Conservation (phyloP, 2,888 invertebrate genomes). For the Lepidochrysops patricia region DNA sequence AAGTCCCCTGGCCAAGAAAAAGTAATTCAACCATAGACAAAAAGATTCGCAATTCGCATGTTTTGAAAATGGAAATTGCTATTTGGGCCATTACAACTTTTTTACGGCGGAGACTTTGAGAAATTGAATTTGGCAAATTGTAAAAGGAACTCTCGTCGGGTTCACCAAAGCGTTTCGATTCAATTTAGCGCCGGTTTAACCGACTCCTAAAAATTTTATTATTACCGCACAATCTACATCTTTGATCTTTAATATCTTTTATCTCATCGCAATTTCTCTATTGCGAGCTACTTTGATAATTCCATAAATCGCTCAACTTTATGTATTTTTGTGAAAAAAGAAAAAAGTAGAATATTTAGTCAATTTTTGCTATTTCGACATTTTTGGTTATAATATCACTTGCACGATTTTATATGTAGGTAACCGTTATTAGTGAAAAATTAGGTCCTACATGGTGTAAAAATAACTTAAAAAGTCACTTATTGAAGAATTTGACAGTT, state of each 20-base stretch:
- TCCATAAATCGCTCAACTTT: not conserved
- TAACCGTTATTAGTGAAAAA: not conserved
- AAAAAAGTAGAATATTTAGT: too few relatives aligned
- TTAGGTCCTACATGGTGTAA: not conserved
- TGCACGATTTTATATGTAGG: too few relatives aligned
- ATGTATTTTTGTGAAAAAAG: not conserved
- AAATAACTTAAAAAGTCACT: not conserved
- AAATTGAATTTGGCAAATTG: conserved; percentile 49
- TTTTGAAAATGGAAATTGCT: not conserved
- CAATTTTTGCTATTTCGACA: too few relatives aligned
- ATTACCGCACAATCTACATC: conserved; percentile 28
- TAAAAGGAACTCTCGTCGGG: conserved; percentile 41
- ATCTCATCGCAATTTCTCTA: not conserved
- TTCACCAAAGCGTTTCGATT: conserved; percentile 47
- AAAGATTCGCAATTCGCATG: conserved; percentile 4
- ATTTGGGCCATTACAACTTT: conserved; percentile 10
- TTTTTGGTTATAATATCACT: too few relatives aligned
- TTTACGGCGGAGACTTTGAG: conserved; percentile 19
- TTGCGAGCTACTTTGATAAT: not conserved
- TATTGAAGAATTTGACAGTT: too few relatives aligned
- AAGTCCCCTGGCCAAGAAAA: not conserved
- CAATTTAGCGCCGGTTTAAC: conserved; percentile 53
- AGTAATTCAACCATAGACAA: conserved; percentile 3
- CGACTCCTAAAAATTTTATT: conserved; percentile 47
- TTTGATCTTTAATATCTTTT: conserved; percentile 6